Base-by-base conservation (phyloP, 64 coral and sea anemone genomes). In the Actinia equina region DNA sequence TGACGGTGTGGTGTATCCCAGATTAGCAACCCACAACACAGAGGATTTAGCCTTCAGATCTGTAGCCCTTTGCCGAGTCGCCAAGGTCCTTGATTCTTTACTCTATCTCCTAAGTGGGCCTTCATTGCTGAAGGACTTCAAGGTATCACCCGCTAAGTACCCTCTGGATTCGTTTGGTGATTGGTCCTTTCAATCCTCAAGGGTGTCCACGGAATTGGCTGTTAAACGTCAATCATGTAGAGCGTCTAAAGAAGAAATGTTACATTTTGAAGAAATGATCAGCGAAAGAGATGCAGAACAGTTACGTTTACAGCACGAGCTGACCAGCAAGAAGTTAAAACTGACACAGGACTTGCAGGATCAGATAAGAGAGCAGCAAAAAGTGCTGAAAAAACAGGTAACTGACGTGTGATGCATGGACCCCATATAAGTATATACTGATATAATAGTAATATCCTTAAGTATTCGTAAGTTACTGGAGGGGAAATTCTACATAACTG, bases 81-180 rank as follows among this genome's bases (percentile, higher is more conserved):
- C 94, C n/a, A 89, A 97, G 53, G 53, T 97, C 49, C 88, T 97
- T 43, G 91, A 97, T 79, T 97, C 94, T 7, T 80, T 88, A 5
- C 81, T 97, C 15, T 84, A 81, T 62, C 91, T 97, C 15, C 80
- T 97, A 8, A 97, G 67, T 85, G 94, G 91, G 6, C 88, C 94
- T 71, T 97, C 94, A 2, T 27, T 97, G 2, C 80, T 93, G 46
- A 80, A 26, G 30, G 94, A 97, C 58, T 80, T 79, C 70, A 82
- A 53, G 52, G 71, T 88, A 82, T 64, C 82, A n/a, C 10, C 23
- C 20, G 82, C 59, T 44, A 93, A 61, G 53, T 90, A 93, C 70
- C 49, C 58, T 22, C 85, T 97, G 20, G 91, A 97, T 9, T 90
- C 94, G 8, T 74, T 97, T 11, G 87, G 22, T 19, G 88, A 97